phyloP scores from a whole-genome alignment of 2,888 invertebrate species.

The Desoria tigrina region DNA sequence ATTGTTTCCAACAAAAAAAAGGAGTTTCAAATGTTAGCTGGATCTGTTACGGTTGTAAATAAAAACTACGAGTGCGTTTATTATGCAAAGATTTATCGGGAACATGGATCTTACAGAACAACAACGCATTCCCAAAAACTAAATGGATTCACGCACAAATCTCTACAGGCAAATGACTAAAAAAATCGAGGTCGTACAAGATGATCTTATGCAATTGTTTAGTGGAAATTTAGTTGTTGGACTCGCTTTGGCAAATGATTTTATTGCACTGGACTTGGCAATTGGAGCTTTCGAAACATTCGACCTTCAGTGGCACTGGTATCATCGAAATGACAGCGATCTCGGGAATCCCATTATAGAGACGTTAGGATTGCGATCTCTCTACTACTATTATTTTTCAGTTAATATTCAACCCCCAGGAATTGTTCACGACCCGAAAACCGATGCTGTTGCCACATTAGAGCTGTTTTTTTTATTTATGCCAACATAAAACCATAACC shows the following conservation, averaged over 20 bases:
- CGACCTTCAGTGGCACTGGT: slow-evolving; percentile 5
- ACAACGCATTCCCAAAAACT: neutral
- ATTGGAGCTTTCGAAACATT: neutral
- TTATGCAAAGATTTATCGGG: neutral
- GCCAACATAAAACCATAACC: too few species aligned
- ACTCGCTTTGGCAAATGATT: neutral
- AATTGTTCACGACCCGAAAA: neutral
- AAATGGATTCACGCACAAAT: neutral
- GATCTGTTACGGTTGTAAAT: neutral
- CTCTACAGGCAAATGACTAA: neutral
- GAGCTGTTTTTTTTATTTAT: neutral
- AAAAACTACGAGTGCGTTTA: neutral
- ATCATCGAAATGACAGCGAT: neutral
- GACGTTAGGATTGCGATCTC: neutral
- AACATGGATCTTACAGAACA: neutral
- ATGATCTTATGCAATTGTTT: neutral
- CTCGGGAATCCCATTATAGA: neutral
- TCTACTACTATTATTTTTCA: neutral
- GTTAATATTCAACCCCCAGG: neutral
- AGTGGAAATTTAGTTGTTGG: slow-evolving; percentile 5
- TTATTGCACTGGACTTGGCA: neutral
- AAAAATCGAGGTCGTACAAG: neutral
- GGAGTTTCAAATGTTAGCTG: neutral
- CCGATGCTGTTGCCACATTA: neutral
- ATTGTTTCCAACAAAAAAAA: neutral